Evolutionary conservation across 2,113 vertebrate genomes (phyloP).

Genomic region (Perca fluviatilis): DNA sequence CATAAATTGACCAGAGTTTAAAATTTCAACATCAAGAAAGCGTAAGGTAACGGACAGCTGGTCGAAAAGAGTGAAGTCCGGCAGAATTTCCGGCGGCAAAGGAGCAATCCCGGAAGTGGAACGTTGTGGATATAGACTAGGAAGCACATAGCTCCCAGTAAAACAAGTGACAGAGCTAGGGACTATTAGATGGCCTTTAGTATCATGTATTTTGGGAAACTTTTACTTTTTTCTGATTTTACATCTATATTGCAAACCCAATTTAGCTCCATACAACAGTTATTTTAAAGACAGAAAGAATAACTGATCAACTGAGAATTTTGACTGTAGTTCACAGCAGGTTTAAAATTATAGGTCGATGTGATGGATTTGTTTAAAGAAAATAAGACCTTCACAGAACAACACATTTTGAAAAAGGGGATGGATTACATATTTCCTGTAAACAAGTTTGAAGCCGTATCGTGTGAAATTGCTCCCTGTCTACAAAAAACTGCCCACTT

Average conservation of each 20-base stretch:
- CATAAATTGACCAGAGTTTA: no score
- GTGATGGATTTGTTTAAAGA: slow-evolving; percentile 32
- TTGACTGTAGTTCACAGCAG: slow-evolving; percentile 20
- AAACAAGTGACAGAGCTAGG: not conserved
- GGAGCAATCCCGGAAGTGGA: no score
- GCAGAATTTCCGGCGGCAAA: no score
- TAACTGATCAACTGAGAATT: slow-evolving; percentile 7
- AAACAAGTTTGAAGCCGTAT: slow-evolving; percentile 41
- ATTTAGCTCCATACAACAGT: no score
- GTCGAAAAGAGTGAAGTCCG: no score
- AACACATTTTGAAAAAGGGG: slow-evolving; percentile 4
- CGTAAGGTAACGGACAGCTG: no score
- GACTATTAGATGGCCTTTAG: not conserved
- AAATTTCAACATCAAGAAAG: no score
- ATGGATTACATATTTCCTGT: slow-evolving; percentile 42
- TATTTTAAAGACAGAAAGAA: not conserved
- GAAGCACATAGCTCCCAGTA: slow-evolving; percentile 1
- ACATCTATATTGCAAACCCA: not conserved
- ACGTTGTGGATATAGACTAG: not conserved
- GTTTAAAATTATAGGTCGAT: slow-evolving; percentile 16
- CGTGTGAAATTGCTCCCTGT: slow-evolving; percentile 53
- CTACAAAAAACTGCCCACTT: slow-evolving; percentile 44
- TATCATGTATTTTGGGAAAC: not conserved
- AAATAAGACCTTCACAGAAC: not conserved
- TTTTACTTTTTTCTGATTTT: not conserved